Conservation (phyloP, 2,797 vertebrate species). For the Enteromius radiatus region DNA sequence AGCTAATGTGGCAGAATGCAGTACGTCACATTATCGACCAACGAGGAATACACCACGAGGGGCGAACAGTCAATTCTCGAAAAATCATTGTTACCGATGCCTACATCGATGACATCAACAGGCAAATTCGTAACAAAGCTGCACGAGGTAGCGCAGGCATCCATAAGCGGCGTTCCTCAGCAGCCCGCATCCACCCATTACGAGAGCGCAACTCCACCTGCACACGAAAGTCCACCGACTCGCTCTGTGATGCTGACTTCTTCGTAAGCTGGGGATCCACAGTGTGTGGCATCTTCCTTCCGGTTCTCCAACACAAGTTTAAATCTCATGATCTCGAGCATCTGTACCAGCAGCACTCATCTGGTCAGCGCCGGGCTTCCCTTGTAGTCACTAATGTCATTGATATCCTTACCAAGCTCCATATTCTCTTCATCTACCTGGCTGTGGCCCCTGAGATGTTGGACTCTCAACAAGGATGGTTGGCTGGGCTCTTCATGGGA, state of each 20-base stretch:
- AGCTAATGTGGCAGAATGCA: conserved; percentile 69
- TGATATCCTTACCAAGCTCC: conserved; percentile 67
- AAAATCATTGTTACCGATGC: conserved; percentile 68
- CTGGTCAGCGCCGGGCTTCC: conserved; percentile 65
- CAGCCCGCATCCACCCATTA: conserved; percentile 66
- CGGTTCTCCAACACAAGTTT: conserved; percentile 70
- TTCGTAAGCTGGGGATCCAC: conserved; percentile 75
- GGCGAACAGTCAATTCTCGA: conserved; percentile 34
- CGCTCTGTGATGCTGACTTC: conserved; percentile 73
- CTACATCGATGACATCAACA: conserved; percentile 72
- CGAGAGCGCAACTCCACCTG: conserved; percentile 61
- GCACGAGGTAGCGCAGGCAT: conserved; percentile 65
- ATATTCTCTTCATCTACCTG: conserved; percentile 74
- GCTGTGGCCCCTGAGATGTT: conserved; percentile 69
- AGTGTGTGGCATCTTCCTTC: conserved; percentile 71
- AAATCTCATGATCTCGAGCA: conserved; percentile 69
- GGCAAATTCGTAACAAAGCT: conserved; percentile 74
- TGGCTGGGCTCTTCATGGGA: conserved; percentile 74
- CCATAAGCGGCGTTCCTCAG: conserved; percentile 72
- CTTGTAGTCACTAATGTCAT: conserved; percentile 68
- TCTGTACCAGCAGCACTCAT: conserved; percentile 71
- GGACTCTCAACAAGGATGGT: conserved; percentile 66
- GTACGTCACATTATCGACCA: conserved; percentile 69
- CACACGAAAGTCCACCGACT: conserved; percentile 60
- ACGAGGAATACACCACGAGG: conserved; percentile 55